Evolutionary conservation across 2,888 invertebrate genomes (phyloP).

Genomic region (Julus scanicus): DNA sequence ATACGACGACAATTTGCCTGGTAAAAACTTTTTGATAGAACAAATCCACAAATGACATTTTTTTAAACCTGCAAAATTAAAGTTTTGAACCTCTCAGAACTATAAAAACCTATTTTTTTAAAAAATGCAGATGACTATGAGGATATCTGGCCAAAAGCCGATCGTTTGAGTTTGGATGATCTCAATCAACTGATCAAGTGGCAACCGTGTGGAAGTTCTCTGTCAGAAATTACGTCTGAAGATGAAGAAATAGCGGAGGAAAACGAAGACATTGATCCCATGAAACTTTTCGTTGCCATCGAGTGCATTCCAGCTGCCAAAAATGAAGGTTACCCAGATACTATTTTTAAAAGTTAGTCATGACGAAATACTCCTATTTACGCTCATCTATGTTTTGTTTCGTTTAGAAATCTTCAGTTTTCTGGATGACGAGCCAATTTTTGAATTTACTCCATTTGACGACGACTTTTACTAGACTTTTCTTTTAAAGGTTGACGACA

Average conservation of each 20-base stretch:
- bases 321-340: not conserved
- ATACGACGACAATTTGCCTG: not conserved
- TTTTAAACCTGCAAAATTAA: not conserved
- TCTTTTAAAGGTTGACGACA: not conserved
- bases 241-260: not conserved
- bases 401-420: not conserved
- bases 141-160: conserved; percentile 40
- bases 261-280: not conserved
- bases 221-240: not conserved
- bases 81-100: not conserved
- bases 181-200: conserved; percentile 17
- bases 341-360: not conserved
- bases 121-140: conserved; percentile 27
- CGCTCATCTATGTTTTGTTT: not conserved
- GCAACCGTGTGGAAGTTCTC: not conserved
- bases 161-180: not conserved
- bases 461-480: not conserved
- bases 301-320: not conserved
- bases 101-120: not conserved
- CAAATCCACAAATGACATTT: not conserved
- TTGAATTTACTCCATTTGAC: not conserved
- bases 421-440: conserved; percentile 11
- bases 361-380: not conserved
- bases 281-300: not conserved
- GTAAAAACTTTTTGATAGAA: not conserved